Evolutionary conservation across 2,797 vertebrate species (phyloP).

Genomic region (Oophaga sylvatica): DNA sequence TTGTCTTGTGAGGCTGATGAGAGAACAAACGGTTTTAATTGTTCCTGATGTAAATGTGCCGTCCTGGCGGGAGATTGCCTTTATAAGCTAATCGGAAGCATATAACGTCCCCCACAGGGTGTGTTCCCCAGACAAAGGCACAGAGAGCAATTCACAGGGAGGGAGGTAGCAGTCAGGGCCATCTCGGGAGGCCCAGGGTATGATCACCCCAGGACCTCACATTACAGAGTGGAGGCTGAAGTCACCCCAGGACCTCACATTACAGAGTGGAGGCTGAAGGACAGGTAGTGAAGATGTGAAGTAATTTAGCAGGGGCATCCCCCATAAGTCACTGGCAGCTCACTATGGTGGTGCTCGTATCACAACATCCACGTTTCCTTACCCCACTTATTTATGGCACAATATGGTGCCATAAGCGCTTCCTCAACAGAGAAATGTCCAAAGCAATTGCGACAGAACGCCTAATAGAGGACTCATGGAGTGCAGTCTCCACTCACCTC

Average conservation of each 20-base stretch:
- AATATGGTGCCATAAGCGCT: neutral
- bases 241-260: neutral
- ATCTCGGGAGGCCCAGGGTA: neutral
- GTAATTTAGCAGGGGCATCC: too few relatives aligned
- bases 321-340: neutral
- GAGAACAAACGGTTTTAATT: conserved; percentile 46
- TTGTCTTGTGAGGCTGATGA: conserved; percentile 33
- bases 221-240: too few relatives aligned
- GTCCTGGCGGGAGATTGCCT: conserved; percentile 39
- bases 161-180: neutral
- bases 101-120: conserved; percentile 47
- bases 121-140: conserved; percentile 32
- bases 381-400: neutral
- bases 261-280: neutral
- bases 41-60: conserved; percentile 53
- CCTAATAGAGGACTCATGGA: too few relatives aligned
- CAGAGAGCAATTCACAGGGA: neutral
- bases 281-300: neutral
- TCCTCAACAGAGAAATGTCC: neutral
- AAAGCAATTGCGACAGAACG: too few relatives aligned
- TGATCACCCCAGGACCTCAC: neutral
- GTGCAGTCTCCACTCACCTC: too few relatives aligned
- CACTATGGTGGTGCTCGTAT: neutral
- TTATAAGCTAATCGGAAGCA: conserved; percentile 51
- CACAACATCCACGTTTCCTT: neutral